Base-by-base conservation (phyloP, 2,113 vertebrate species). In the Numida meleagris region DNA sequence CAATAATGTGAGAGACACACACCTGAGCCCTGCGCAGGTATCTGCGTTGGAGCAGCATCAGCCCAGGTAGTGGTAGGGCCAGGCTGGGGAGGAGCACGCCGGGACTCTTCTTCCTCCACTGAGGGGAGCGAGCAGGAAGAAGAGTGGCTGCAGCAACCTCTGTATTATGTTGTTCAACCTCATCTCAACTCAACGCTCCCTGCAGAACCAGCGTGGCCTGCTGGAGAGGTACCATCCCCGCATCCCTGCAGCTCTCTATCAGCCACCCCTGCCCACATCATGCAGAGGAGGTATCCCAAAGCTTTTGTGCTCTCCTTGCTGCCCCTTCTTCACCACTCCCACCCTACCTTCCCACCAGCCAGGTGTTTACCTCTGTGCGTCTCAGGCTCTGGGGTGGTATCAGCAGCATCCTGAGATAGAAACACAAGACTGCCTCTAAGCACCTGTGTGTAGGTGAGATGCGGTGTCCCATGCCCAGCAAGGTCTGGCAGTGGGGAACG, bases 11-110 rank as follows among this genome's bases (percentile, higher is more conserved):
- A 5, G 0, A 10, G 20, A 73, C 18, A 82, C 74, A 75, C 96
- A 99, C 99, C 98, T 77, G 96, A 95, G 33, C 82, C 85, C 31
- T 76, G 89, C 0, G 86, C 97, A 80, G 92, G 83, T 70, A 89
- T 86, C 57, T 95, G 79, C 3, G 96, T 93, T 58, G 95, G 95
- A 75, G 95, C 88, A 66, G 95, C 97, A 81, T 96, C 97, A 57
- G 68, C 90, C 66, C 75, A 91, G 73, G 93, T 89, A 77, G 82
- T 51, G 80, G 97, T 96, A 33, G 95, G 96, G 66, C 85, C 90
- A 62, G 84, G 67, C 78, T 96, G 88, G 81, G 36, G 95, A 74
- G 95, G 89, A 66, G 76, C 84, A 57, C 50, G 97, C 74, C 96
- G 91, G 20, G 96, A 95, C 58, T 96, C 96, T 83, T 96, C 97